Evolutionary conservation across 2,797 vertebrate species (phyloP).

Genomic region (Centropyge bicolor): DNA sequence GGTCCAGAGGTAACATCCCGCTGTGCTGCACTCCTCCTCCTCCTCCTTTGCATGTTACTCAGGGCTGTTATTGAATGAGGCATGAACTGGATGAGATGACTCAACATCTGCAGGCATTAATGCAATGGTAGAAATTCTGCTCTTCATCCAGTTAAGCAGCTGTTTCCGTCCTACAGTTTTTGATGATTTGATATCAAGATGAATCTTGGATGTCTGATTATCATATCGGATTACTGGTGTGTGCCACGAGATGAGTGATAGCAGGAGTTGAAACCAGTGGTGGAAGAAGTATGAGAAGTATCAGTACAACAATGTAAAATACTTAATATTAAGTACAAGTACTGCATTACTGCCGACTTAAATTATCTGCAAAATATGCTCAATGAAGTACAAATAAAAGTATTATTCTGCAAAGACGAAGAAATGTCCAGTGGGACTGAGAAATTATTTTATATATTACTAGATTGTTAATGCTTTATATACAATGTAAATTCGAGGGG

Average conservation of each 20-base stretch:
- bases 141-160: background rate
- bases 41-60: conserved; percentile 25
- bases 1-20: conserved; percentile 35
- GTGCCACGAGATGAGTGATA: background rate
- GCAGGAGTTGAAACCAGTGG: conserved; percentile 11
- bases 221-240: background rate
- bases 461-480: no score
- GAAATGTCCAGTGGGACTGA: no score
- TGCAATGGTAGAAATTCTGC: no score
- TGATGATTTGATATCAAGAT: background rate
- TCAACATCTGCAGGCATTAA: conserved; percentile 33
- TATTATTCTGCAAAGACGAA: background rate
- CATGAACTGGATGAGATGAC: conserved; percentile 3
- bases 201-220: background rate
- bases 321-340: no score
- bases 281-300: background rate
- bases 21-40: background rate
- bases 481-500: no score
- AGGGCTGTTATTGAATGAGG: background rate
- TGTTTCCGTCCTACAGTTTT: background rate
- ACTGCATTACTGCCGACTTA: no score
- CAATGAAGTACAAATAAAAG: background rate
- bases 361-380: no score
- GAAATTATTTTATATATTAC: background rate
- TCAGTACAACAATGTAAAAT: no score